Percentiles rank a stretch among this genome's conserved stretches.
These are phyloP conservation scores for Listronotus bonariensis DNA, from an alignment of 1,140 invertebrate species.

Conservation along the genomic window DNA sequence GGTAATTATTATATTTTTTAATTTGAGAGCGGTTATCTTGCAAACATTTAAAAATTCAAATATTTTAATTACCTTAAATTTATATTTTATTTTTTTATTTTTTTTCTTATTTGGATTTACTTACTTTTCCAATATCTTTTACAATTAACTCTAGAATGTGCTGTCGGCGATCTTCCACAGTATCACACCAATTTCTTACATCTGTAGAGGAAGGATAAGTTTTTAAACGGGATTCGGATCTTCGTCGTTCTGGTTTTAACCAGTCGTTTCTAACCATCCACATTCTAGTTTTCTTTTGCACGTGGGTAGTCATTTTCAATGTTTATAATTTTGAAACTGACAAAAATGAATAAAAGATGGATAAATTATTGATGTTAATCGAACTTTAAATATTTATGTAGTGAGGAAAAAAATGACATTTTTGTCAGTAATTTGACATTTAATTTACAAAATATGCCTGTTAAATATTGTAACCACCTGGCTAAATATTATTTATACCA, in stretches of 20 bases:
- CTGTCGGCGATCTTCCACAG: constrained; percentile 43
- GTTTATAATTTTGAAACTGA: neutral
- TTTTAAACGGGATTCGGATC: constrained; percentile 49
- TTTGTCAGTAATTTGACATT: no score
- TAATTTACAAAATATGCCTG: no score
- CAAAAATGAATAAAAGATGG: neutral
- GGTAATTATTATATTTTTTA: no score
- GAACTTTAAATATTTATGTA: neutral
- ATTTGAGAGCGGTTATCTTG: no score
- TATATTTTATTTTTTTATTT: no score
- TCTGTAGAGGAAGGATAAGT: constrained; percentile 43
- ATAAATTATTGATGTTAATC: neutral
- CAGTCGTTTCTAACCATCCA: constrained; percentile 37
- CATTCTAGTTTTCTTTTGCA: constrained; percentile 38
- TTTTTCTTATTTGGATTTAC: no score
- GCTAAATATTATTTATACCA: no score
- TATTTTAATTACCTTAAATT: no score
- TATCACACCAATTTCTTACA: constrained; percentile 43
- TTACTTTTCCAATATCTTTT: constrained; percentile 36
- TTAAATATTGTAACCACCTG: no score
- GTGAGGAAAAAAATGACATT: no score
- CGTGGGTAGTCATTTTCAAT: constrained; percentile 42
- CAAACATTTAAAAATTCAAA: no score
- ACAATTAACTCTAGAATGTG: constrained; percentile 48
- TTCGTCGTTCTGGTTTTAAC: constrained; percentile 26